Base-by-base conservation (phyloP, 1,140 invertebrate genomes). In the Bombus polaris region DNA sequence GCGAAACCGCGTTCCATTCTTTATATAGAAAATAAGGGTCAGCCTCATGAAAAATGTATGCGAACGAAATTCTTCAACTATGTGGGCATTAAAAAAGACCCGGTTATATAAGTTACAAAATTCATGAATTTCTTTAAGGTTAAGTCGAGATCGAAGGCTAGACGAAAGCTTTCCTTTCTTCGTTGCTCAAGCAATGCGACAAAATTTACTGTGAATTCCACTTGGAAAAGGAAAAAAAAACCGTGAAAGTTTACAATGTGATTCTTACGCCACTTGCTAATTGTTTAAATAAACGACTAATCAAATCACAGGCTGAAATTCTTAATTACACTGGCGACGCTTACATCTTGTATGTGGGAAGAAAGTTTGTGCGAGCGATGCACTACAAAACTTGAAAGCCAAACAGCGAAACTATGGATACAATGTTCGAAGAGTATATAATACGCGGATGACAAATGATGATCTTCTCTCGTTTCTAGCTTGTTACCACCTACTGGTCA, bases 271-370 rank as follows among this genome's bases (percentile, higher is more conserved):
- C 18, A 42, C 32, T 44, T 35, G 39, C 6, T 79, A 79, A 71
- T 79, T 79, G 37, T 47, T 39, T 59, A 42, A 53, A 68, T 53
- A 70, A 83, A 83, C 47, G 28, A 25, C 37, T 78, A 57, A 78
- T 47, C 12, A 59, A 59, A 2, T n/a, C n/a, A 39, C 9, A 2
- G n/a, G 1, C 18, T 35, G 42, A 66, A 57, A 78, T 75, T 75
- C 25, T 75, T 65, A 53, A 75, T 74, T 65, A 70, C n/a, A 0
- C 32, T 13, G 9, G 9, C 0, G 47, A 8, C 22, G 32, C 15
- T 71, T 78, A 44, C 70, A 44, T 78, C 47, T 70, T 32, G 22
- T 22, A n/a, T 35, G 22, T 57, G 28, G 6, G n/a, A 59, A 35
- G 66, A 84, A 59, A 84, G 81, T 84, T 28, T 6, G 18, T 4